Base-by-base conservation (phyloP, 2,797 vertebrate genomes). In the Oreonectes daqikongensis region DNA sequence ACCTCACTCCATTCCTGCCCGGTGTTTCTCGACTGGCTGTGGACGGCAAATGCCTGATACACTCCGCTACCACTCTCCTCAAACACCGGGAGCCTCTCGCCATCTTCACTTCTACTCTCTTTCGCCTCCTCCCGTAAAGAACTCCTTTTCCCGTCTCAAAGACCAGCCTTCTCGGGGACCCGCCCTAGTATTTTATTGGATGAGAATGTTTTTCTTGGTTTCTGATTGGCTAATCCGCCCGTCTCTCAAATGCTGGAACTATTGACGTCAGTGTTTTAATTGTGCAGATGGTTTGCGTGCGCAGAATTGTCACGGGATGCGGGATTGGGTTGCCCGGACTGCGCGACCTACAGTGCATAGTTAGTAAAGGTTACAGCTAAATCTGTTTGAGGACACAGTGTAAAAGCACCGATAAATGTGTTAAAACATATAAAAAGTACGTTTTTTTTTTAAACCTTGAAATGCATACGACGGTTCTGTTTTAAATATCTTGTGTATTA, bases 31-130 rank as follows among this genome's bases (percentile, higher is more conserved):
- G 84, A 77, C 77, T 78, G 32, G 87, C 76, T 9, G 84, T 61
- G 3, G 82, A 83, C 2, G 89, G 90, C 38, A 92, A 63, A 57
- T 87, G 86, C 66, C 84, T 92, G 18, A 94, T 68, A 63, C 90
- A 93, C 73, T 92, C 88, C 0, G 88, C 90, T 0, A 92, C 82
- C 20, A 77, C 89, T 84, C 50, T 89, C 12, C 86, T 83, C 48
- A 94, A 73, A 66, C 86, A 88, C 57, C 89, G 81, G n/a, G 86
- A 26, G 3, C 91, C 91, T 88, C 91, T 92, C 84, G 93, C 92
- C 93, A 94, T 94, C 84, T 91, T 92, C 79, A 77, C 75, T 77
- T 84, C 77, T 78, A 53, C 81, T 53, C 59, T 18, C 44, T 81
- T 68, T 70, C 55, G n/a, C 22, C 71, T 64, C 35, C 38, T 57